These are phyloP conservation scores for Agonopterix heracliana DNA, from an alignment of 2,888 invertebrate genomes.

Conservation along the genomic window DNA sequence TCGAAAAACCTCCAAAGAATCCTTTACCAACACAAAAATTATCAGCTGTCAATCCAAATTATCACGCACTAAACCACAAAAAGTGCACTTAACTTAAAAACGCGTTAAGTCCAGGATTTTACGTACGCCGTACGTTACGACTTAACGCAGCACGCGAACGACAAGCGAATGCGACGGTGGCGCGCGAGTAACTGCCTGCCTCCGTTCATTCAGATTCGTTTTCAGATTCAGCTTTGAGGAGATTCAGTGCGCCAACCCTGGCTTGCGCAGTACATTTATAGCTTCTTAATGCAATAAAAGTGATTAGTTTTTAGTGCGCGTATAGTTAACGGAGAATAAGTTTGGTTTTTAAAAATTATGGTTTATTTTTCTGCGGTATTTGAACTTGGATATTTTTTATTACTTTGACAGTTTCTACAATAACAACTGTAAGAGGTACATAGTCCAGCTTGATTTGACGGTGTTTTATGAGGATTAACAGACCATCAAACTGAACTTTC, in stretches of 20 bases:
- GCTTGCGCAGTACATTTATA: conserved; percentile 29
- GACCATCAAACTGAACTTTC: too few relatives aligned
- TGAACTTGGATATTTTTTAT: too few relatives aligned
- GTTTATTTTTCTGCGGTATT: too few relatives aligned
- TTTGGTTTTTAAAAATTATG: too few relatives aligned
- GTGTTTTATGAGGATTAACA: too few relatives aligned
- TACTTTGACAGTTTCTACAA: too few relatives aligned
- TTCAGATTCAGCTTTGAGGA: conserved; percentile 28
- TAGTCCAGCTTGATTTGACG: too few relatives aligned
- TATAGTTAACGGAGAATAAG: too few relatives aligned
- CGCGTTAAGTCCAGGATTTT: not conserved
- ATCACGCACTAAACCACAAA: not conserved
- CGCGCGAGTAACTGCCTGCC: conserved; percentile 39
- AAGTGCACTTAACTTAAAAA: not conserved
- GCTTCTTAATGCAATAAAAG: not conserved
- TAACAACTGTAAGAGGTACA: too few relatives aligned
- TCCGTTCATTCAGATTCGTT: conserved; percentile 23
- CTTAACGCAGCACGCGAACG: conserved; percentile 7
- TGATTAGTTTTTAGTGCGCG: too few relatives aligned
- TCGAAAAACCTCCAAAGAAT: not conserved
- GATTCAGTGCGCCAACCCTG: conserved; percentile 29
- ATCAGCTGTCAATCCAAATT: not conserved
- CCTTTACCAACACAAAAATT: not conserved
- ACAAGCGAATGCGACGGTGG: conserved; percentile 18
- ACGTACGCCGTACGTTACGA: conserved; percentile 2